Conservation (phyloP, 2,113 vertebrate genomes). For the Notechis scutatus region DNA sequence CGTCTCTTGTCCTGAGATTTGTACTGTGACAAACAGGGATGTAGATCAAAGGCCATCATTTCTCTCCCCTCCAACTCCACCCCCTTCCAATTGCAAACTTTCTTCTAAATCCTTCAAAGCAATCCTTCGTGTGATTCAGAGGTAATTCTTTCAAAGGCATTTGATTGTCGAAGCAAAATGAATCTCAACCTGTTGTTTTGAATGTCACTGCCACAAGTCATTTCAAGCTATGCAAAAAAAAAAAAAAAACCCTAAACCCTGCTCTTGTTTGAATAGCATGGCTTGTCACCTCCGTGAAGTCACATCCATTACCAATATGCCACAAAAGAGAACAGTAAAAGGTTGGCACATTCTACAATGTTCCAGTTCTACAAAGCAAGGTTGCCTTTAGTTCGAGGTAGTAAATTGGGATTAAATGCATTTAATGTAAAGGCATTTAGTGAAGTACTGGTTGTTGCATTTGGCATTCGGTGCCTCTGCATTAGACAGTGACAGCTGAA, state of each 20-base stretch:
- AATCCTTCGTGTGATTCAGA: conserved; percentile 40
- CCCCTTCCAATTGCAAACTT: conserved; percentile 1
- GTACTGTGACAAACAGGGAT: conserved; percentile 39
- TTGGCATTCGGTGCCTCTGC: not conserved
- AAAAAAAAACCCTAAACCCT: not conserved
- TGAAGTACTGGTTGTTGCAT: not conserved
- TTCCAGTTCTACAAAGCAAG: conserved; percentile 25
- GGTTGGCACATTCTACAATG: not conserved
- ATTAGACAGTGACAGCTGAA: not conserved
- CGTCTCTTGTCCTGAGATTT: conserved; percentile 34
- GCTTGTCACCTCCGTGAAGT: conserved; percentile 41
- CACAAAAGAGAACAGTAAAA: conserved; percentile 6
- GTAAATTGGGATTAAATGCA: not conserved
- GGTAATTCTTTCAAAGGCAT: conserved; percentile 20
- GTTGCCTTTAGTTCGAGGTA: conserved; percentile 21
- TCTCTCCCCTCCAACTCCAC: not conserved
- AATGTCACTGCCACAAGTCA: conserved; percentile 8
- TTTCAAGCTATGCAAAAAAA: conserved; percentile 23
- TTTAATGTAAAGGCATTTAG: conserved; percentile 6
- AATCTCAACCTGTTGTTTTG: conserved; percentile 26
- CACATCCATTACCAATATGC: conserved; percentile 19
- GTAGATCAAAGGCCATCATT: conserved; percentile 7
- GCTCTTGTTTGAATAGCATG: not conserved
- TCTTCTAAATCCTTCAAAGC: conserved; percentile 25
- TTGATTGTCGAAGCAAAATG: conserved; percentile 38